phyloP scores from a whole-genome alignment of 2,888 invertebrate genomes.

The Drosophila kokeensis region DNA sequence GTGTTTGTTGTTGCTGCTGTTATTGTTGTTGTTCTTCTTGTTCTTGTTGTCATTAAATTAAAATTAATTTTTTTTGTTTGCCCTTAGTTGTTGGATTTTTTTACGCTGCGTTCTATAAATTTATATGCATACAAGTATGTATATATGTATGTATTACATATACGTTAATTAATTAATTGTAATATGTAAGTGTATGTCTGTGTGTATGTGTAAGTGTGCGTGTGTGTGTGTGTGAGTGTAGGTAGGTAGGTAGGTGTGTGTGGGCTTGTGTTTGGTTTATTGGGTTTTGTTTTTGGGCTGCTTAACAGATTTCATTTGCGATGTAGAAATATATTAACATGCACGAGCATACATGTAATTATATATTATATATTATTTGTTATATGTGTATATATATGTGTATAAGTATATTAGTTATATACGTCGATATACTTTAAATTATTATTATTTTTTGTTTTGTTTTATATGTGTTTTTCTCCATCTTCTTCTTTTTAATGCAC shows the following conservation, averaged over 20 bases:
- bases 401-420: constrained; percentile 36
- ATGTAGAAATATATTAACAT: constrained; percentile 48
- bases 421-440: constrained; percentile 46
- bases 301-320: constrained; percentile 64
- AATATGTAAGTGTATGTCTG: constrained; percentile 51
- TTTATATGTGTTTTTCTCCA: constrained; percentile 31
- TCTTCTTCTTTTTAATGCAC: constrained; percentile 2
- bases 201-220: constrained; percentile 38
- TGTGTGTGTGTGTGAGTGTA: constrained; percentile 42
- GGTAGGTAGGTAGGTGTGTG: constrained; percentile 28
- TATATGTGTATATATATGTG: constrained; percentile 31
- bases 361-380: constrained; percentile 32
- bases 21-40: constrained; percentile 39
- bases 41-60: constrained; percentile 69
- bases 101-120: constrained; percentile 47
- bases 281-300: constrained; percentile 53
- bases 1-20: constrained; percentile 41
- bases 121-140: constrained; percentile 29
- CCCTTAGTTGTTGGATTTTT: constrained; percentile 37
- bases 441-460: constrained; percentile 35
- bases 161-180: constrained; percentile 76
- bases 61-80: constrained; percentile 69
- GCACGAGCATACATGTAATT: constrained; percentile 21
- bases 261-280: constrained; percentile 64
- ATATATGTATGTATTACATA: constrained; percentile 39